A percentile compares a stretch with the other conserved stretches of the same genome.
Evolutionary conservation across 2,113 vertebrate species (phyloP).

Genomic region (Halcyon senegalensis): DNA sequence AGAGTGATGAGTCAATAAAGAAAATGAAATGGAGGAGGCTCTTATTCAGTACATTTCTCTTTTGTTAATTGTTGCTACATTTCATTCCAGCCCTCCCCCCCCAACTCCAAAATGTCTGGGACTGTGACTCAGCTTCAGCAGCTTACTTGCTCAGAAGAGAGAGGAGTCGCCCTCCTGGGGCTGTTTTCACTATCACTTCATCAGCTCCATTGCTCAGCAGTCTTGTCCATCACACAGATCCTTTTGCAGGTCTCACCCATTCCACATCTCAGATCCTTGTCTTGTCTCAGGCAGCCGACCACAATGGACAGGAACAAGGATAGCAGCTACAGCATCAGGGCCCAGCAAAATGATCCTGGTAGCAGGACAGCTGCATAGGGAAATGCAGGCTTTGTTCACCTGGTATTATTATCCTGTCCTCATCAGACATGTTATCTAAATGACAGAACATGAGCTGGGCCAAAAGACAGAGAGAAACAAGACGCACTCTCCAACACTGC

Average conservation of each 20-base stretch:
- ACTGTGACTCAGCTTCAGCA: conserved; percentile 44
- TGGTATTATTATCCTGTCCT: not conserved
- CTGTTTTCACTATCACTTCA: not conserved
- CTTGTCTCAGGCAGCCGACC: not conserved
- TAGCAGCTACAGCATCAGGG: not conserved
- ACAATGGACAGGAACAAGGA: not conserved
- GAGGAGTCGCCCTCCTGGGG: conserved; percentile 15
- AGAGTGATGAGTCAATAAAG: conserved; percentile 53
- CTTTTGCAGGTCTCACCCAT: not conserved
- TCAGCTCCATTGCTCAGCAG: not conserved
- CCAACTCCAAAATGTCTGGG: not conserved
- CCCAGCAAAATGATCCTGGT: not conserved
- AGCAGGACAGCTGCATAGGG: not conserved
- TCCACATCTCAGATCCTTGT: not conserved
- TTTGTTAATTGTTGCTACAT: conserved; percentile 56
- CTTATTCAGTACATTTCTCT: conserved; percentile 40
- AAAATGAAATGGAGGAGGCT: conserved; percentile 55
- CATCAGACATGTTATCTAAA: not conserved
- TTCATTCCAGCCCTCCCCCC: conserved; percentile 9
- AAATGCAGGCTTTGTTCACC: not conserved
- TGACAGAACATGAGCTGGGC: not conserved
- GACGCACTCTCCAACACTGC: not conserved
- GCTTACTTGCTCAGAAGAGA: not conserved
- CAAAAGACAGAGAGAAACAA: not conserved
- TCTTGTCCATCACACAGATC: not conserved